A percentile compares a stretch with the other conserved stretches of the same genome.
Evolutionary conservation across 2,113 vertebrate species (phyloP).

Genomic region (Chaetorhynchus papuensis): DNA sequence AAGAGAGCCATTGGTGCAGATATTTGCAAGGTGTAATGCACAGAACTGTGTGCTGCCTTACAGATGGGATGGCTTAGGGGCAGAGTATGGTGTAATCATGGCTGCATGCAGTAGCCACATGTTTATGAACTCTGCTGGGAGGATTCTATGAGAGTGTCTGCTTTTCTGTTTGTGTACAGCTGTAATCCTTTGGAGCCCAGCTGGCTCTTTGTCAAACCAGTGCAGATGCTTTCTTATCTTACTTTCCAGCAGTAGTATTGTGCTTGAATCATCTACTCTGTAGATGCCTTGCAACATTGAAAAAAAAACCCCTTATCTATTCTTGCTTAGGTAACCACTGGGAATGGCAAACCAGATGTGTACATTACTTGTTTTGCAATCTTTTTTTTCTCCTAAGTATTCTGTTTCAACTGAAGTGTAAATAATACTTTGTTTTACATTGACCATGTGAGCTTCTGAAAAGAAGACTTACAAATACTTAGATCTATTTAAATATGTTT

Average conservation of each 20-base stretch:
- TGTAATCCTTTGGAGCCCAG: not conserved
- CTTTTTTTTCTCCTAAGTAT: not conserved
- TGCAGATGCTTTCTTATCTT: conserved; percentile 8
- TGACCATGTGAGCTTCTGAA: not conserved
- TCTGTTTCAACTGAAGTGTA: not conserved
- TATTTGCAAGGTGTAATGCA: not conserved
- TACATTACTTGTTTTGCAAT: not conserved
- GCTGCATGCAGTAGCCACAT: not conserved
- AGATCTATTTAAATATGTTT: not conserved
- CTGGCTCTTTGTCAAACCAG: not conserved
- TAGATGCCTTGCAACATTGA: not conserved
- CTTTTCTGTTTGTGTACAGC: not conserved
- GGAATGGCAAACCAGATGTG: not conserved
- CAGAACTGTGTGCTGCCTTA: not conserved
- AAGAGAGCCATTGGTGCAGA: not conserved
- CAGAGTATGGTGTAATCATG: not conserved
- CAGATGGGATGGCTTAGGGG: not conserved
- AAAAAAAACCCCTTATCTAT: not conserved
- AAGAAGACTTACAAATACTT: not conserved
- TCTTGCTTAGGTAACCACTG: not conserved
- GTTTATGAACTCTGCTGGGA: not conserved
- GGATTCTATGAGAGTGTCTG: not conserved
- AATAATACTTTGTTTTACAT: not conserved
- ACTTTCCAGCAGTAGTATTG: not conserved
- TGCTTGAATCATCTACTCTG: not conserved